Evolutionary conservation across 1,140 invertebrate genomes (phyloP), one percentile per base, ranked within the genome.

Genomic region (Nasonia giraulti): DNA sequence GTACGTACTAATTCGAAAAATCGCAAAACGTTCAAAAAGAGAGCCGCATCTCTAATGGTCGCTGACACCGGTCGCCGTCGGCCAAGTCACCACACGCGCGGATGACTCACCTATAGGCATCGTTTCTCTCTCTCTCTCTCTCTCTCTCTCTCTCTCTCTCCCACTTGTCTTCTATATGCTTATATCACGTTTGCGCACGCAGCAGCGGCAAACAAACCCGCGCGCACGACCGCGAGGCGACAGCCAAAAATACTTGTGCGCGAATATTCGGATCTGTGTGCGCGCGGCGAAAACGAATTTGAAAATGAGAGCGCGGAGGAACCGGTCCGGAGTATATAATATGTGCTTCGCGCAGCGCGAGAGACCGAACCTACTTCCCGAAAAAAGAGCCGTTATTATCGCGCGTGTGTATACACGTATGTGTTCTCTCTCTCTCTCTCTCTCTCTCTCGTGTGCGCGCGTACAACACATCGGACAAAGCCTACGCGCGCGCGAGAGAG

Each of bases 61-160:
- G 55, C 55, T 62, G 55, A 62, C 55, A 62, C 55, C 55, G 55
- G 20, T n/a, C 55, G 55, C 17, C 55, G 55, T 17, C 55, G 55
- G 55, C 17, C 17, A 20, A 62, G 55, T 62, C 55, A 62, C 20
- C 55, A n/a, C 17, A 55, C 50, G 77, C 23, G 6, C 47, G 76
- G 76, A 55, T 55, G 77, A 68, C 17, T 79, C 79, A 20, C 33
- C 78, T 20, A 68, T 68, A 44, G 33, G 3, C 20, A 80, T 31
- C 47, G 37, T n/a, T n/a, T n/a, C n/a, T n/a, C n/a, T n/a, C n/a
- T n/a, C n/a, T n/a, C n/a, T n/a, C n/a, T n/a, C n/a, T n/a, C n/a
- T n/a, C n/a, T n/a, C n/a, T 79, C 27, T 77, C 62, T 69, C 31
- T 74, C 20, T 37, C 69, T 66, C 27, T 33, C 27, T 55, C 31